phyloP scores from a whole-genome alignment of 64 coral and sea anemone species.

The Acropora yongei region DNA sequence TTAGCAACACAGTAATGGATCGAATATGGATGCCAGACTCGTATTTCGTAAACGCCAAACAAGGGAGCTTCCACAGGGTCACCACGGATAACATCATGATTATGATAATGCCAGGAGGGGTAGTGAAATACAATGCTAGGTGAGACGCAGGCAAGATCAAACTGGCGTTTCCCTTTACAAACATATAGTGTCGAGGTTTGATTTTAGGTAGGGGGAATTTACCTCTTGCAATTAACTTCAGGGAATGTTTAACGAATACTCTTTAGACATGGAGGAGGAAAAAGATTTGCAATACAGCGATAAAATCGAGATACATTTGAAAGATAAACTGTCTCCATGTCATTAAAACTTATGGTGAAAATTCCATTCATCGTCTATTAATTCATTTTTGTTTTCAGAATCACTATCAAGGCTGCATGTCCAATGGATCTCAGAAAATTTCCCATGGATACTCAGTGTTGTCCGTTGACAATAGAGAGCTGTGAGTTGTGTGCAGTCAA shows the following conservation, averaged over 20 bases:
- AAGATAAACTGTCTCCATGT: too few species aligned
- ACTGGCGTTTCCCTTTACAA: not conserved
- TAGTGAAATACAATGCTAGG: slow-evolving; percentile 91
- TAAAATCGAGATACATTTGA: too few species aligned
- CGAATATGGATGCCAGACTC: slow-evolving; percentile 97
- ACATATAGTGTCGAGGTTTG: too few species aligned
- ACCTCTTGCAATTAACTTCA: too few species aligned
- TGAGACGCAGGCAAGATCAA: slow-evolving; percentile 9
- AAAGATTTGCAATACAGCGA: too few species aligned
- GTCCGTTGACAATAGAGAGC: slow-evolving; percentile 89
- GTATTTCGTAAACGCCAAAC: slow-evolving; percentile 98
- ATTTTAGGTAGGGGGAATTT: too few species aligned
- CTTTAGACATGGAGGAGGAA: too few species aligned
- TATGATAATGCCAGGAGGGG: slow-evolving; percentile 78
- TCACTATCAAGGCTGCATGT: slow-evolving; percentile 86
- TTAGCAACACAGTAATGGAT: slow-evolving; percentile 88
- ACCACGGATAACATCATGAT: slow-evolving; percentile 95
- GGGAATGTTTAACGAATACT: too few species aligned
- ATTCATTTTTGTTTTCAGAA: slow-evolving; percentile 1
- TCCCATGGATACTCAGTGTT: slow-evolving; percentile 95
- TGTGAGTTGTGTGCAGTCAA: slow-evolving; percentile 70
- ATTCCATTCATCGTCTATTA: not conserved
- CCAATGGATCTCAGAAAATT: slow-evolving; percentile 92
- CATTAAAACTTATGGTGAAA: not conserved
- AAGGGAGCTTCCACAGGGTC: slow-evolving; percentile 93